Evolutionary conservation across 35 echinoderm and acorn worm genomes (phyloP).

Genomic region (Ophiothrix spiculata): DNA sequence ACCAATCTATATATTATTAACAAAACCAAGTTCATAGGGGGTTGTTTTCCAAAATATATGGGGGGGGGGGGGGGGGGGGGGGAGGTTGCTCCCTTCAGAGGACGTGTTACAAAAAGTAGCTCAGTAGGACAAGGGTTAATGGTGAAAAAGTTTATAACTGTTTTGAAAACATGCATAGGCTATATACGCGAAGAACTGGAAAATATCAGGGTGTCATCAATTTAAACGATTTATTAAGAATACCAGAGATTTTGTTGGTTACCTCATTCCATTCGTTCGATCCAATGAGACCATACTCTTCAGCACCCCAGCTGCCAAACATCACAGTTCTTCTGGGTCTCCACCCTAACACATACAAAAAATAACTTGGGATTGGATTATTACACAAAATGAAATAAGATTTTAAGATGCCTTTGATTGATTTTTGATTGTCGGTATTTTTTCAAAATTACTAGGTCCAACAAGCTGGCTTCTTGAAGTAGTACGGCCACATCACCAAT

Average conservation of each 20-base stretch:
- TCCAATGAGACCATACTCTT: constrained; percentile 85
- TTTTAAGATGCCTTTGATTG: too few species aligned
- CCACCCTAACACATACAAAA: constrained; percentile 58
- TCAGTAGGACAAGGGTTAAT: background rate
- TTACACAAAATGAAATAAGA: background rate
- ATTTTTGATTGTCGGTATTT: too few species aligned
- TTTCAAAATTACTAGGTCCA: too few species aligned
- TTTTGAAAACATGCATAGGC: background rate
- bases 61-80: too few species aligned
- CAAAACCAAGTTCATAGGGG: too few species aligned
- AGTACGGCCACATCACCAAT: too few species aligned
- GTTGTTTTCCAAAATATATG: too few species aligned
- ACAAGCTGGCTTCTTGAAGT: too few species aligned
- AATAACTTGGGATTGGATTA: background rate
- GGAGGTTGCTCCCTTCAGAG: background rate
- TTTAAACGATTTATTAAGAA: background rate
- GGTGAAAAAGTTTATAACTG: background rate
- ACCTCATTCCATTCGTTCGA: constrained; percentile 99
- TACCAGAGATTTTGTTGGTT: background rate
- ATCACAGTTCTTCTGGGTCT: constrained; percentile 72
- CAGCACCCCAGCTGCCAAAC: constrained; percentile 90
- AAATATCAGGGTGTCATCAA: background rate
- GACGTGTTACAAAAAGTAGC: background rate
- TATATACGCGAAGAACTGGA: background rate
- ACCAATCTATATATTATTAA: too few species aligned